phyloP scores from a whole-genome alignment of 2,113 vertebrate species.

The Sorex araneus region DNA sequence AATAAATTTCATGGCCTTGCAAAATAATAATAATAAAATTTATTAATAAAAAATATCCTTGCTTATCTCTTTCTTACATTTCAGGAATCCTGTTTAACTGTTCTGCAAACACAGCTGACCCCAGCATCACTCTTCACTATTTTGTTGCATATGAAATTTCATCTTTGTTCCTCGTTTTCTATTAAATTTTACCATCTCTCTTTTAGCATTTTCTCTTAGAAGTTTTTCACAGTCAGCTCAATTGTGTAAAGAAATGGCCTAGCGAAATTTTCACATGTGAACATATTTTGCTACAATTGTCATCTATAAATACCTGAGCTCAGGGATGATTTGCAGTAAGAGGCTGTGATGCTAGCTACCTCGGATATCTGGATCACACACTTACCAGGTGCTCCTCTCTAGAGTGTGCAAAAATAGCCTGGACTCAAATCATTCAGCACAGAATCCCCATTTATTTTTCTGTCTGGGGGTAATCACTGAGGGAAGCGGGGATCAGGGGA shows the following conservation, averaged over 20 bases:
- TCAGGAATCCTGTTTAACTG: neutral
- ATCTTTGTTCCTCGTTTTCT: conserved; percentile 13
- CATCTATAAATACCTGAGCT: neutral
- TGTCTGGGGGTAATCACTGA: neutral
- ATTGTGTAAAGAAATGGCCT: neutral
- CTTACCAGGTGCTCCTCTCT: neutral
- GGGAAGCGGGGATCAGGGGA: neutral
- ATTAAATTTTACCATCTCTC: conserved; percentile 23
- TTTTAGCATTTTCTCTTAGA: neutral
- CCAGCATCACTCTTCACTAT: neutral
- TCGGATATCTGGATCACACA: neutral
- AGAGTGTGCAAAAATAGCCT: conserved; percentile 10
- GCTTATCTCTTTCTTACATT: neutral
- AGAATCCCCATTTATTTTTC: neutral
- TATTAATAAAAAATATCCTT: neutral
- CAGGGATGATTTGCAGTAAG: neutral
- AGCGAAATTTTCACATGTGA: neutral
- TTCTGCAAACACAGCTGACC: neutral
- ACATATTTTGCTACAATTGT: conserved; percentile 5
- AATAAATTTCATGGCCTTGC: too few relatives aligned
- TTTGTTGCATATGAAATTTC: conserved; percentile 27
- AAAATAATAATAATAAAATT: too few relatives aligned
- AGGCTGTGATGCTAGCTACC: neutral
- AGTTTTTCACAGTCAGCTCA: conserved; percentile 41
- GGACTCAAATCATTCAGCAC: conserved; percentile 20